Base-by-base conservation (phyloP, 2,113 vertebrate species). In the Nesogale talazaci region DNA sequence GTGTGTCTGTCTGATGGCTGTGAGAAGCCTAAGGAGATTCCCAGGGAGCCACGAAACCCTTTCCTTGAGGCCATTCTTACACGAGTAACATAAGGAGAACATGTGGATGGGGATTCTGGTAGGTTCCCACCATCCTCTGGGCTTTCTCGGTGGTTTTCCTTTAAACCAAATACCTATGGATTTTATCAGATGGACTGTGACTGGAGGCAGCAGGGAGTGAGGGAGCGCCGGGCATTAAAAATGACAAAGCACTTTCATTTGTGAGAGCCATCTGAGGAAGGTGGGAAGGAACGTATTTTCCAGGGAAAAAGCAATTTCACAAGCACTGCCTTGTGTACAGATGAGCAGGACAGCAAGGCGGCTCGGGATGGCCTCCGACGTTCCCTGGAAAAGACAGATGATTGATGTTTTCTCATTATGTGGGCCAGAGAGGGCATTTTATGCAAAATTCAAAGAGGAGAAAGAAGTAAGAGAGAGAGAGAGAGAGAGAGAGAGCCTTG, bases 181-280 rank as follows among this genome's bases (percentile, higher is more conserved):
- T 90, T 90, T 94, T 92, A 93, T 88, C 36, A 9, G 90, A 80
- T 90, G 42, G 80, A 77, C 46, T 86, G 67, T 90, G 90, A 78
- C 93, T 80, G 1, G 72, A 88, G 76, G 90, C 72, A 72, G 42
- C 5, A 19, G 74, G 20, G 56, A 34, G 29, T 86, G 77, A 83
- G 57, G 76, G 46, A 85, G 92, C 38, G 70, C 46, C 0, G 12
- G 89, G 86, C 90, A 94, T 95, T 97, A 96, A 97, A 97, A 97
- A 97, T 97, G 97, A 97, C 97, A 97, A 93, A 97, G 95, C 94
- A 94, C 95, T 96, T 97, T 97, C 95, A 97, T 97, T 97, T 97
- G 95, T 77, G 90, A 90, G 63, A 91, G 77, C 93, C 88, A 46
- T 95, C 85, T 14, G 27, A 96, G 93, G 83, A 95, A 89, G 90